Percentiles rank a stretch among this genome's conserved stretches.
Evolutionary conservation across 2,113 vertebrate species (phyloP).

Genomic region (Laterallus jamaicensis): DNA sequence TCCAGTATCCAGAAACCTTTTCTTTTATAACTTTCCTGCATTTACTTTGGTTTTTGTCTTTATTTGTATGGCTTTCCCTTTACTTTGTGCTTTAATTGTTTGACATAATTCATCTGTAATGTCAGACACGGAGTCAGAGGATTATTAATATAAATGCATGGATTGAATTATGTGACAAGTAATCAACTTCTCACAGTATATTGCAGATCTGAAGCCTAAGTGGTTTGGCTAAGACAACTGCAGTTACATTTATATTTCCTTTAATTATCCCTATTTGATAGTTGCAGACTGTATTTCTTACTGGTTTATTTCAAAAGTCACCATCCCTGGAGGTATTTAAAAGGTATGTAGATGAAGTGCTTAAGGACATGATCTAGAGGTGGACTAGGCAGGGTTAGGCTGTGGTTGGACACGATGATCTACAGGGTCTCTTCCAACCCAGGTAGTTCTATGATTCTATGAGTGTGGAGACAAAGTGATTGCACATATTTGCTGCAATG

Average conservation of each 20-base stretch:
- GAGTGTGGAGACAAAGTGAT: not conserved
- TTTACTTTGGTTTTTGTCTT: not conserved
- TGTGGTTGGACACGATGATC: too few species aligned
- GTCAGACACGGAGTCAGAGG: not conserved
- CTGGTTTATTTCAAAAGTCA: not conserved
- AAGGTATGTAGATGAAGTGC: too few species aligned
- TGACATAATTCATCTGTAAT: not conserved
- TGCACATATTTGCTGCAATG: not conserved
- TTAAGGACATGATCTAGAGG: too few species aligned
- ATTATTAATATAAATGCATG: not conserved
- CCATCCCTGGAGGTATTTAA: too few species aligned
- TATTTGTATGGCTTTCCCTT: not conserved
- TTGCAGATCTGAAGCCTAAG: not conserved
- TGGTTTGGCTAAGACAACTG: not conserved
- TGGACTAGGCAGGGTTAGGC: too few species aligned
- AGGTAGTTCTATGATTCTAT: too few species aligned
- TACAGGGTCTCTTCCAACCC: too few species aligned
- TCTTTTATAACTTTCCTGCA: not conserved
- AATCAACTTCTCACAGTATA: not conserved
- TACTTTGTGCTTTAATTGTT: not conserved
- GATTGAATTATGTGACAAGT: not conserved
- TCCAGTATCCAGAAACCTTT: not conserved
- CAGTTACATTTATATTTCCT: conserved; percentile 18
- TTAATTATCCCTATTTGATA: conserved; percentile 17
- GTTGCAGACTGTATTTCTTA: not conserved